Percentiles rank a stretch among this genome's conserved stretches.
phyloP scores from a whole-genome alignment of 2,797 vertebrate genomes.

The Phalloptychus januarius region DNA sequence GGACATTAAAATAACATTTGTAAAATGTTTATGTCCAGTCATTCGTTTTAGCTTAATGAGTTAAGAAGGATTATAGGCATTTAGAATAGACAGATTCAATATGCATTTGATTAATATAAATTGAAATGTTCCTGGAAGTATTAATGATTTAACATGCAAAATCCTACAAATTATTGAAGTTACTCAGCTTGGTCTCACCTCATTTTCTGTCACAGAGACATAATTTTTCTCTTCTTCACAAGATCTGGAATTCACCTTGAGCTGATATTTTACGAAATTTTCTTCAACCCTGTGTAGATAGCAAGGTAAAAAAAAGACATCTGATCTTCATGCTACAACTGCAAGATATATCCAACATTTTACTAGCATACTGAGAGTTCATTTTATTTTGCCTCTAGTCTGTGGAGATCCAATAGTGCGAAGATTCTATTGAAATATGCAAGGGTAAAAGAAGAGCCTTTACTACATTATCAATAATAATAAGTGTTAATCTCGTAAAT shows the following conservation, averaged over 20 bases:
- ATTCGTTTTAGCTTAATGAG: too few relatives aligned
- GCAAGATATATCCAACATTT: neutral
- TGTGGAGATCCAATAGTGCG: neutral
- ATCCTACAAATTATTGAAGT: neutral
- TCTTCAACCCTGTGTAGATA: neutral
- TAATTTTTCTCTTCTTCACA: slow-evolving; percentile 60
- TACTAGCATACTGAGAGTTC: neutral
- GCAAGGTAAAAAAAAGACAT: neutral
- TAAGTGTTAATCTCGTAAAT: neutral
- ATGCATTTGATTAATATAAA: too few relatives aligned
- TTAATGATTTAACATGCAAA: too few relatives aligned
- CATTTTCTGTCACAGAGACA: slow-evolving; percentile 43
- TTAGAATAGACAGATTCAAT: too few relatives aligned
- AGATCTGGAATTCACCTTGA: slow-evolving; percentile 60
- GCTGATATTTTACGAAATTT: neutral
- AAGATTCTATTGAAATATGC: neutral
- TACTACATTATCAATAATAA: neutral
- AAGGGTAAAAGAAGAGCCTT: neutral
- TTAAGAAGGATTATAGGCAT: too few relatives aligned
- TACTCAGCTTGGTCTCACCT: slow-evolving; percentile 1
- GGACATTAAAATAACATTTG: too few relatives aligned
- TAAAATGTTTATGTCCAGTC: too few relatives aligned
- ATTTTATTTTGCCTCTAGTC: neutral
- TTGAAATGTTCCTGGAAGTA: neutral
- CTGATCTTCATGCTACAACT: neutral